phyloP scores from a whole-genome alignment of 2,888 invertebrate species.

The Acutogordius australiensis region DNA sequence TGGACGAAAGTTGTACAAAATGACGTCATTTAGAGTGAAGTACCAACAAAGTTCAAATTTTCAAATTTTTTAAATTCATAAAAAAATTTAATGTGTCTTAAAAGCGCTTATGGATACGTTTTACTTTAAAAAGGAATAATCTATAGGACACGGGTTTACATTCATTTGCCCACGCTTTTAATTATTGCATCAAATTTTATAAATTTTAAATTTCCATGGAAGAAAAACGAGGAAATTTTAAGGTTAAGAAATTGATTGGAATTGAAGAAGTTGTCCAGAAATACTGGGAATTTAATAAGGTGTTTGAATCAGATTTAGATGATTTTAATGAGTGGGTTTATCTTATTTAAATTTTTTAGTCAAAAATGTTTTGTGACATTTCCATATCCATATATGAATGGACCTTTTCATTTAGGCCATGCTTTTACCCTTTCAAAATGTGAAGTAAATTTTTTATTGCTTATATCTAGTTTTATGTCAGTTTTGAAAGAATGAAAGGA shows the following conservation, averaged over 20 bases:
- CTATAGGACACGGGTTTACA: too few species aligned
- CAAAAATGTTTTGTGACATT: slow-evolving; percentile 76
- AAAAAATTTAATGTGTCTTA: too few species aligned
- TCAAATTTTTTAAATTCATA: too few species aligned
- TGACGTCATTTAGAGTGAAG: too few species aligned
- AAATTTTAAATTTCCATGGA: too few species aligned
- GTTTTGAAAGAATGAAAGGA: slow-evolving; percentile 68
- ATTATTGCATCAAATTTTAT: too few species aligned
- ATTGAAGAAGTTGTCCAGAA: slow-evolving; percentile 58
- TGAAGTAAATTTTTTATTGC: slow-evolving; percentile 34
- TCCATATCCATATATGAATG: slow-evolving; percentile 98
- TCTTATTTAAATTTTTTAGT: slow-evolving; percentile 21
- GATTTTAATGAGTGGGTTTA: slow-evolving; percentile 11
- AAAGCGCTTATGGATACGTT: too few species aligned
- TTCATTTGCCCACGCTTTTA: too few species aligned
- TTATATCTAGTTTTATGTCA: slow-evolving; percentile 44
- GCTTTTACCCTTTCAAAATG: slow-evolving; percentile 85
- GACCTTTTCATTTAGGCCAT: slow-evolving; percentile 78
- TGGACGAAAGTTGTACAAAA: too few species aligned
- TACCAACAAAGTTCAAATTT: too few species aligned
- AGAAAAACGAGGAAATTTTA: slow-evolving; percentile 71
- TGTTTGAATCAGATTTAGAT: slow-evolving; percentile 44
- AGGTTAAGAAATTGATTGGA: slow-evolving; percentile 60
- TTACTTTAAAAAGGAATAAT: too few species aligned
- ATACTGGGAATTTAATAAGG: slow-evolving; percentile 49